Percentiles rank a stretch among this genome's conserved stretches.
phyloP scores from a whole-genome alignment of 2,113 vertebrate genomes.

The Prinia subflava region DNA sequence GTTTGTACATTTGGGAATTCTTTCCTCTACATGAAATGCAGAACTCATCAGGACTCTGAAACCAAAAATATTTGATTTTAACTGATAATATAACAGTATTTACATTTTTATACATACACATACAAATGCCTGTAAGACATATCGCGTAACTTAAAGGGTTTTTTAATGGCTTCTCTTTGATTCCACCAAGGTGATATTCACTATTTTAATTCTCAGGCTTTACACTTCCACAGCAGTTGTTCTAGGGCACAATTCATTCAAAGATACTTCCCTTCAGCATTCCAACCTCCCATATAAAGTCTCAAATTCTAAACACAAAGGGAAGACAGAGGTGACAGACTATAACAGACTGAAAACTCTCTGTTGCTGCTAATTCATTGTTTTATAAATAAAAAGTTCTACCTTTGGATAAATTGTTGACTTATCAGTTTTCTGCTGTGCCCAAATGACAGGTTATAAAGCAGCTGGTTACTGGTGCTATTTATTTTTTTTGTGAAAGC shows the following conservation, averaged over 20 bases:
- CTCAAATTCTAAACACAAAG: neutral
- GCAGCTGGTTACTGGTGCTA: neutral
- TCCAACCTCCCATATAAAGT: neutral
- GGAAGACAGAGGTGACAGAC: neutral
- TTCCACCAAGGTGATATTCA: neutral
- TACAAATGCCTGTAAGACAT: neutral
- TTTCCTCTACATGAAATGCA: neutral
- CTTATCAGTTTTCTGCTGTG: neutral
- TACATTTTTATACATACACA: neutral
- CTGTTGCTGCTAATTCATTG: neutral
- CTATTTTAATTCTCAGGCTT: slow-evolving; percentile 10
- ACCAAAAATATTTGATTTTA: neutral
- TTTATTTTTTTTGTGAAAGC: neutral
- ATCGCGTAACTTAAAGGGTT: neutral
- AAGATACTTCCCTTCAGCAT: neutral
- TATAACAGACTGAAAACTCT: neutral
- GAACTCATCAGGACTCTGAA: slow-evolving; percentile 9
- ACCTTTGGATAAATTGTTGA: neutral
- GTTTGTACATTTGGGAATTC: neutral
- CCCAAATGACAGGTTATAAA: neutral
- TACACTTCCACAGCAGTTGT: neutral
- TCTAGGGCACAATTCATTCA: neutral
- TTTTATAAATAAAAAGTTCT: neutral
- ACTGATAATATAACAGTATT: neutral
- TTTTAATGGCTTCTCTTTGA: neutral